Conservation (phyloP, 1,140 invertebrate species). For the Eubasilissa regina region DNA sequence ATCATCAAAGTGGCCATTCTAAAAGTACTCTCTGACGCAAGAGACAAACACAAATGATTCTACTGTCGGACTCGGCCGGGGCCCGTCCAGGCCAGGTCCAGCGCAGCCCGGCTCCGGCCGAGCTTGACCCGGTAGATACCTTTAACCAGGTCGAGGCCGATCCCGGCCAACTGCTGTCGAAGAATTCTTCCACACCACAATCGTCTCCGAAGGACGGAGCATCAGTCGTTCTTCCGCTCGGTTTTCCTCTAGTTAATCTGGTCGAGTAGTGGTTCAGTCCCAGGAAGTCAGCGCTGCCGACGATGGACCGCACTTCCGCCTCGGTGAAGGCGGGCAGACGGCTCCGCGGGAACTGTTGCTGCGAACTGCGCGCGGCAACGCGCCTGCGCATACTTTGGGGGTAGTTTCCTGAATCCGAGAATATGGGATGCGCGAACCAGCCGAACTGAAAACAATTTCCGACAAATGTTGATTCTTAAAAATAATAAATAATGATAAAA, state of each 20-base stretch:
- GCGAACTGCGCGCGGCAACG: constrained; percentile 71
- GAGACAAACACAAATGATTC: too few relatives aligned
- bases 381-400: constrained; percentile 73
- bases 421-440: constrained; percentile 78
- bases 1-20: too few relatives aligned
- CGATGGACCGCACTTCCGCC: constrained; percentile 68
- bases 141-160: constrained; percentile 54
- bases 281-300: constrained; percentile 73
- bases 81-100: too few relatives aligned
- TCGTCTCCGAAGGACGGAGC: constrained; percentile 61
- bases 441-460: constrained; percentile 70
- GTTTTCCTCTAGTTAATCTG: constrained; percentile 56
- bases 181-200: constrained; percentile 32
- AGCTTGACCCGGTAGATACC: too few relatives aligned
- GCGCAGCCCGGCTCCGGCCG: too few relatives aligned
- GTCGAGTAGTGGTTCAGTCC: constrained; percentile 76
- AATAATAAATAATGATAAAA: too few relatives aligned
- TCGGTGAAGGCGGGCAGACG: constrained; percentile 71
- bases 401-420: constrained; percentile 75
- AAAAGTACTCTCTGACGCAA: too few relatives aligned
- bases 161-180: constrained; percentile 51
- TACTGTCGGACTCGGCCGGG: too few relatives aligned
- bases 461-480: too few relatives aligned
- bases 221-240: neutral
- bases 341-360: constrained; percentile 70